Percentiles rank a stretch among this genome's conserved stretches.
Evolutionary conservation across 2,113 vertebrate genomes (phyloP).

Genomic region (Microtus ochrogaster): DNA sequence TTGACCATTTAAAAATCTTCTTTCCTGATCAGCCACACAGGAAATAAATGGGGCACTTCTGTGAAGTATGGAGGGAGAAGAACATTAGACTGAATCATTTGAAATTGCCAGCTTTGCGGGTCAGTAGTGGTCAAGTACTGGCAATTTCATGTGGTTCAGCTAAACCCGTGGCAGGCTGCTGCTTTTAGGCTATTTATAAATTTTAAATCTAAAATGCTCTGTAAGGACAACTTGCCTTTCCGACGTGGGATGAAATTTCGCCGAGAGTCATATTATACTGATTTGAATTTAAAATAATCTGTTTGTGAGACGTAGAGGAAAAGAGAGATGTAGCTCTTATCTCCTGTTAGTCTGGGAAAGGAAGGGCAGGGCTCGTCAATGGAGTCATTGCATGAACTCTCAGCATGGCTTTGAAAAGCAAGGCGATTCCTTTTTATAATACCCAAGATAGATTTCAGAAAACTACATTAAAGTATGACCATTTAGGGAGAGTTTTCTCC

Average conservation of each 20-base stretch:
- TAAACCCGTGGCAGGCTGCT: neutral
- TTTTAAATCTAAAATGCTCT: conserved; percentile 14
- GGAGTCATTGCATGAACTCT: conserved; percentile 19
- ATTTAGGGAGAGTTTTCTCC: neutral
- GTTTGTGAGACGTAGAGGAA: neutral
- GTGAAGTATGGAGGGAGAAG: neutral
- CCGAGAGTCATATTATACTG: neutral
- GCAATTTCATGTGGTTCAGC: neutral
- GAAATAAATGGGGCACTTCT: conserved; percentile 34
- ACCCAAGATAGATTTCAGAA: neutral
- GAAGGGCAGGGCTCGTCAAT: neutral
- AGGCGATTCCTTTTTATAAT: neutral
- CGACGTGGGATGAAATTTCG: conserved; percentile 8
- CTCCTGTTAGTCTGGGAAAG: neutral
- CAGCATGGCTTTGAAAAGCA: neutral
- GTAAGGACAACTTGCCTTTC: conserved; percentile 17
- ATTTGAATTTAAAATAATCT: conserved; percentile 55
- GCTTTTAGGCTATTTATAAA: conserved; percentile 41
- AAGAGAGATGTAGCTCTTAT: neutral
- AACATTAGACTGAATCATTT: neutral
- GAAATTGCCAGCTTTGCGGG: conserved; percentile 20
- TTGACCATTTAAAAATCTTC: neutral
- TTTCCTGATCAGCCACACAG: neutral
- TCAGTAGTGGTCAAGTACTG: neutral
- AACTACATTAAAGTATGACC: neutral